Evolutionary conservation across 1,140 invertebrate genomes (phyloP).

Genomic region (Cyclargus thomasi): DNA sequence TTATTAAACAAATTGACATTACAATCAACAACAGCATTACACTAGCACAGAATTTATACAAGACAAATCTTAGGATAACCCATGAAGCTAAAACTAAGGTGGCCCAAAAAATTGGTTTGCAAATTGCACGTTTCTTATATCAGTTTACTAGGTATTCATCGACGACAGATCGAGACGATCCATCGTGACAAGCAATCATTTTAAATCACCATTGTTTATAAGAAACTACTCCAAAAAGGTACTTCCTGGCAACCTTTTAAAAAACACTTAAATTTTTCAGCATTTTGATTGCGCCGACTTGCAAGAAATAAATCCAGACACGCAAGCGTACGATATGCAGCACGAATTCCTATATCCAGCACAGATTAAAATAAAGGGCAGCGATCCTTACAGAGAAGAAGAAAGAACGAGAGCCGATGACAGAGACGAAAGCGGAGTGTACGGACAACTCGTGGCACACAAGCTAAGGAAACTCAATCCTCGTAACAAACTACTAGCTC

Average conservation of each 20-base stretch:
- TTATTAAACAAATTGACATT: not conserved
- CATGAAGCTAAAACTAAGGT: too few species aligned
- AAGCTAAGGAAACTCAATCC: not conserved
- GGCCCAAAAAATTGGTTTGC: too few species aligned
- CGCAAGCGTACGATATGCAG: not conserved
- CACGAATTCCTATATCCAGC: not conserved
- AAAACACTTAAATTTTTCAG: not conserved
- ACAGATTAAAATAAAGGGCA: not conserved
- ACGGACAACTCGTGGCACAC: not conserved
- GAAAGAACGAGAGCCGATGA: not conserved
- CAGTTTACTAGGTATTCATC: too few species aligned
- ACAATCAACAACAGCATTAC: too few species aligned
- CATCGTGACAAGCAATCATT: too few species aligned
- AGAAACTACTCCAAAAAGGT: too few species aligned
- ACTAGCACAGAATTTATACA: too few species aligned
- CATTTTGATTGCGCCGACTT: not conserved
- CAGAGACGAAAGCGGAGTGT: not conserved
- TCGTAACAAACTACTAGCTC: not conserved
- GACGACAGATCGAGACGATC: too few species aligned
- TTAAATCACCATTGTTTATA: too few species aligned
- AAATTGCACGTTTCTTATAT: too few species aligned
- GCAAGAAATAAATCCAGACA: not conserved
- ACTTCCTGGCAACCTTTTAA: too few species aligned
- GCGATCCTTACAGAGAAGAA: not conserved
- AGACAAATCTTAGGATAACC: too few species aligned